Percentiles rank a stretch among this genome's conserved stretches.
Conservation (phyloP, 2,888 invertebrate genomes). For the Sepioteuthis lessoniana region DNA sequence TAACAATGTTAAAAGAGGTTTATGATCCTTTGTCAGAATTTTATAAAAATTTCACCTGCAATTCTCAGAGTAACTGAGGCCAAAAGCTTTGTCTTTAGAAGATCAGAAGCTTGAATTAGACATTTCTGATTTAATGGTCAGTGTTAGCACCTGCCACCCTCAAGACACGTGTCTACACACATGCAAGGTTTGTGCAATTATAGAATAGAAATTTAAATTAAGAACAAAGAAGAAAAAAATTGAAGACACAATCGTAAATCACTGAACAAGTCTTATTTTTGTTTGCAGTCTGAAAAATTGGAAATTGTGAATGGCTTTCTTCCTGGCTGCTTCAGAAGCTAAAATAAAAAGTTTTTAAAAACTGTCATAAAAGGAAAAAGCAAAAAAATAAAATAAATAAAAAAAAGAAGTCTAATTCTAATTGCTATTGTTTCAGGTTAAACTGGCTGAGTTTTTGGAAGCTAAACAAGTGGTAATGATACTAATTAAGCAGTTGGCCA, state of each 20-base stretch:
- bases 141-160: not conserved
- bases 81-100: not conserved
- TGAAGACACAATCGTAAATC: not conserved
- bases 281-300: not conserved
- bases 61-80: not conserved
- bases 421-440: slow-evolving; percentile 33
- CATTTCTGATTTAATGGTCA: not conserved
- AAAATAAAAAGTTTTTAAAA: not conserved
- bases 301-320: not conserved
- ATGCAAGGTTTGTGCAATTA: not conserved
- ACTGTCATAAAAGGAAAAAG: not conserved
- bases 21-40: not conserved
- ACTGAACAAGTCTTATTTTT: not conserved
- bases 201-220: slow-evolving; percentile 1
- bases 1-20: not conserved
- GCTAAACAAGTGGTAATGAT: slow-evolving; percentile 33
- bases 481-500: not conserved
- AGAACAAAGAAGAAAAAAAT: not conserved
- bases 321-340: not conserved
- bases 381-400: too few species aligned
- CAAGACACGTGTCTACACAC: not conserved
- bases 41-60: not conserved
- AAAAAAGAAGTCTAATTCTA: not conserved
- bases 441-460: not conserved
- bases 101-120: not conserved